Conservation (phyloP, 2,113 vertebrate species). For the Rafetus swinhoei region DNA sequence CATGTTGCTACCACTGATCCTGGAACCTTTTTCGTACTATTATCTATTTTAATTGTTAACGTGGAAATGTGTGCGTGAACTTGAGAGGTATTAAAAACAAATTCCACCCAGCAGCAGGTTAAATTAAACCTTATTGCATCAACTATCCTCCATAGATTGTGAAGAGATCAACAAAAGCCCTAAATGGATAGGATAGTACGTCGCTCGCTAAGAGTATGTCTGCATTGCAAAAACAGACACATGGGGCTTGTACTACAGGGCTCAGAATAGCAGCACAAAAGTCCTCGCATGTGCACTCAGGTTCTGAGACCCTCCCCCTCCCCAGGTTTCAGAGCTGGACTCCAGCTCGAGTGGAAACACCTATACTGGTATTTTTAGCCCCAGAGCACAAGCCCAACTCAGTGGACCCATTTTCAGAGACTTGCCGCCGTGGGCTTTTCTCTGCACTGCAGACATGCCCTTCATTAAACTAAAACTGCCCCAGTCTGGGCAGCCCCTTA, state of each 20-base stretch:
- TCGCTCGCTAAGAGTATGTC: neutral
- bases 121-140: neutral
- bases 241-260: neutral
- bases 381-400: neutral
- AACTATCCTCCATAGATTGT: neutral
- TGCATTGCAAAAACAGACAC: neutral
- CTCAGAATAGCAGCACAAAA: neutral
- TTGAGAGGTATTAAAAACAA: neutral
- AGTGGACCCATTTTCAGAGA: neutral
- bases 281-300: neutral
- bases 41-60: accelerated
- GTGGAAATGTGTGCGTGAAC: neutral
- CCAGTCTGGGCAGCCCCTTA: neutral
- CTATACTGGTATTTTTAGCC: neutral
- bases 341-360: neutral
- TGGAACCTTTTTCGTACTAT: neutral
- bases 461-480: neutral
- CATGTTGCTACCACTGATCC: accelerated
- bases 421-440: neutral
- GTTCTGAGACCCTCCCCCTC: neutral
- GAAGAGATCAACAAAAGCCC: neutral
- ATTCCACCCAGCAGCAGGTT: neutral
- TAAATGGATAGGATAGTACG: neutral
- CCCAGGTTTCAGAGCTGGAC: neutral
- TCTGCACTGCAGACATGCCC: neutral